Evolutionary conservation across 2,797 vertebrate species (phyloP).

Genomic region (Malacoctenus gilli): DNA sequence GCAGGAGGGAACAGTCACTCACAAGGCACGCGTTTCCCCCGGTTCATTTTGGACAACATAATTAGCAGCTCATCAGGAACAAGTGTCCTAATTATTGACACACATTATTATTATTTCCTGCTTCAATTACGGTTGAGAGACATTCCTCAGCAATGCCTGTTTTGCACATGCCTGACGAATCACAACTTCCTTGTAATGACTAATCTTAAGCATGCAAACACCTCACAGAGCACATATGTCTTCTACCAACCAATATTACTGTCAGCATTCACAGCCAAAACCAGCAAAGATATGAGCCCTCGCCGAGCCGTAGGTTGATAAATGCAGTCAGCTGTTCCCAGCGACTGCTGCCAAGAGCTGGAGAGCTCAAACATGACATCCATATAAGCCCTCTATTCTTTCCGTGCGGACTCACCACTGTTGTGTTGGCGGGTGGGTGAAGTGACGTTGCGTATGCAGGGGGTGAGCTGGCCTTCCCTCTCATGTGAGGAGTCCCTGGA

Average conservation of each 20-base stretch:
- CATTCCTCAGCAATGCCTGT: no score
- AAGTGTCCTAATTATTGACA: not conserved
- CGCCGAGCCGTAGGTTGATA: conserved; percentile 25
- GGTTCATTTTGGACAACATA: no score
- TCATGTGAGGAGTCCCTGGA: conserved; percentile 98
- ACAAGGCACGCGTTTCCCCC: not conserved
- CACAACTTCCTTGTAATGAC: not conserved
- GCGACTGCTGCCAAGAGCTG: conserved; percentile 31
- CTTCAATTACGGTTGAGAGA: no score
- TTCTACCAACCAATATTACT: not conserved
- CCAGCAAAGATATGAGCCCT: conserved; percentile 23
- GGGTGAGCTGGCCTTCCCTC: conserved; percentile 96
- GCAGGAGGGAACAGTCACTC: conserved; percentile 11
- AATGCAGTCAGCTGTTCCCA: conserved; percentile 39
- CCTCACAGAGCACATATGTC: conserved; percentile 1
- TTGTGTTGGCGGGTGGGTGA: conserved; percentile 96
- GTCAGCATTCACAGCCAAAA: conserved; percentile 22
- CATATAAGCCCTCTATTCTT: conserved; percentile 44
- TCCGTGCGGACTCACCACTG: conserved; percentile 83
- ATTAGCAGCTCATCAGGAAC: not conserved
- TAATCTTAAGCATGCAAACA: conserved; percentile 5
- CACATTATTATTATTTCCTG: not conserved
- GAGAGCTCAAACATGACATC: conserved; percentile 35
- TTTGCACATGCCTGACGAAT: no score
- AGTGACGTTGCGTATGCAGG: conserved; percentile 97